phyloP scores from a whole-genome alignment of 2,113 vertebrate species.

The Odocoileus hemionus region DNA sequence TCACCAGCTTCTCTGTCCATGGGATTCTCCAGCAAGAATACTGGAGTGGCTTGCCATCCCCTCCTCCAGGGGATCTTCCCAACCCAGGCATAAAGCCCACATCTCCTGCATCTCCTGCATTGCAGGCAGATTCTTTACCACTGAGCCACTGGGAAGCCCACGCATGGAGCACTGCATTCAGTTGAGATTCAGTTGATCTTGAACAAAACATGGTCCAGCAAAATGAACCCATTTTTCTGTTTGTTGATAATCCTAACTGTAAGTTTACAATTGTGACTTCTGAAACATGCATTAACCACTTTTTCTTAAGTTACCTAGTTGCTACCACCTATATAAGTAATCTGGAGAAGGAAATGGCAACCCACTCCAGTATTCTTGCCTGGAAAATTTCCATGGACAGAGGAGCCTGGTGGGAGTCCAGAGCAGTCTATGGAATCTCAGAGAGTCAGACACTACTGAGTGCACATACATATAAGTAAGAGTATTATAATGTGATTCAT shows the following conservation, averaged over 20 bases:
- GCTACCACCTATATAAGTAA: neutral
- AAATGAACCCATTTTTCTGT: neutral
- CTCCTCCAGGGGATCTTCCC: neutral
- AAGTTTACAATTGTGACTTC: neutral
- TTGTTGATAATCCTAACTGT: neutral
- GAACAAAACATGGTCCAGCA: neutral
- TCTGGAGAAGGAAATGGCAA: neutral
- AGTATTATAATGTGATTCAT: neutral
- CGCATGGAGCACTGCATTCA: neutral
- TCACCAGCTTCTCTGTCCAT: neutral
- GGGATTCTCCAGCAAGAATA: neutral
- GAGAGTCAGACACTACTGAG: fast-evolving
- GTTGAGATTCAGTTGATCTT: neutral
- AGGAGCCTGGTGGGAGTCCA: neutral
- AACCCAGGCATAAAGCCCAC: neutral
- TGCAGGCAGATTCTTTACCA: neutral
- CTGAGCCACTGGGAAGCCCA: neutral
- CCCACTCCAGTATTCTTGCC: neutral
- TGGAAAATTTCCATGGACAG: neutral
- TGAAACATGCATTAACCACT: neutral
- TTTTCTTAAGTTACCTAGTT: neutral
- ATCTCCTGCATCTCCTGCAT: neutral
- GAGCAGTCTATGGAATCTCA: neutral
- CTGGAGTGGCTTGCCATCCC: neutral
- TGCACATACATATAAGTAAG: neutral